A percentile compares a stretch with the other conserved stretches of the same genome.
phyloP scores from a whole-genome alignment of 2,113 vertebrate species.

The Charadrius vociferus region DNA sequence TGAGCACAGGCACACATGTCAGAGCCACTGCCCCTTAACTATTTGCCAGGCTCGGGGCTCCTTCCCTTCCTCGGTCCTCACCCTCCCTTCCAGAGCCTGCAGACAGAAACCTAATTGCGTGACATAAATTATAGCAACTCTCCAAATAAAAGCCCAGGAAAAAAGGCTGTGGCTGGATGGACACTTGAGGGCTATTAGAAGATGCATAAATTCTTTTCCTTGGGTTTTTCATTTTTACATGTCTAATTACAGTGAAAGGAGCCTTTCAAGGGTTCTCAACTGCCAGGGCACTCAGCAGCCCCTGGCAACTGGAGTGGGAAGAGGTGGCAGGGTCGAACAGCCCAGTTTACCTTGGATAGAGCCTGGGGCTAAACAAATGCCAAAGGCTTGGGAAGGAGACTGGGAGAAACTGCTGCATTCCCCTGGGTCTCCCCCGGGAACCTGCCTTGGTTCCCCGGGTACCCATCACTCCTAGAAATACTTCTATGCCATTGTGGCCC shows the following conservation, averaged over 20 bases:
- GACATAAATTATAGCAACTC: constrained; percentile 57
- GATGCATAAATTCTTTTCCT: constrained; percentile 65
- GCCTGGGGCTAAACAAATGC: constrained; percentile 47
- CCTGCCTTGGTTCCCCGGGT: neutral
- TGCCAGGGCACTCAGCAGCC: constrained; percentile 41
- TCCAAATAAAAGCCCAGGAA: constrained; percentile 47
- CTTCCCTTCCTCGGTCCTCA: neutral
- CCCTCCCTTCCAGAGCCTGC: neutral
- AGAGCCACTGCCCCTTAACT: neutral
- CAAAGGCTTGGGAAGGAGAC: constrained; percentile 38
- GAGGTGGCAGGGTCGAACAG: neutral
- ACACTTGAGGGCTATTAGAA: constrained; percentile 64
- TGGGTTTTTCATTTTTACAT: constrained; percentile 62
- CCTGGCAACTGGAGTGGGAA: constrained; percentile 52
- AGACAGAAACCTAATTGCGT: constrained; percentile 40
- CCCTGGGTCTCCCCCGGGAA: constrained; percentile 46
- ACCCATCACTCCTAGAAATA: constrained; percentile 1
- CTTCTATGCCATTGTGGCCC: neutral
- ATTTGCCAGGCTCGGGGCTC: neutral
- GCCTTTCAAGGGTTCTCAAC: constrained; percentile 54
- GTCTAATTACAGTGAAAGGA: constrained; percentile 62
- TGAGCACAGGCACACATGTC: rapidly evolving
- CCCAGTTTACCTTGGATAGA: constrained; percentile 51
- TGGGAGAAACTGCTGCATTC: neutral
- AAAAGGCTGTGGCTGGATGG: constrained; percentile 49